Evolutionary conservation across 2,113 vertebrate species (phyloP).

Genomic region (Bubo bubo): DNA sequence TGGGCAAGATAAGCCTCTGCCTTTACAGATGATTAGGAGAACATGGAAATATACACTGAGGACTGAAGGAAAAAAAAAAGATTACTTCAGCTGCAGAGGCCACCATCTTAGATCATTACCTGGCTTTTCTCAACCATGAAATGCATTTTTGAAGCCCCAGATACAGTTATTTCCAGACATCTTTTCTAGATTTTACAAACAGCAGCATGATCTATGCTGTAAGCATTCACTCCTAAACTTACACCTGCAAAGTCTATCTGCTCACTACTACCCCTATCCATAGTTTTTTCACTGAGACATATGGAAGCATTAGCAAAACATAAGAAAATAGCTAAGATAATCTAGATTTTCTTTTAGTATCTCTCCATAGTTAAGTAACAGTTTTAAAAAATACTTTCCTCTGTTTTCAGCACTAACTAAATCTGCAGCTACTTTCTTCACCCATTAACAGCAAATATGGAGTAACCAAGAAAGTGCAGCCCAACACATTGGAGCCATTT

Average conservation of each 20-base stretch:
- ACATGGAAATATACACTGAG: background rate
- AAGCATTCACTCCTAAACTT: background rate
- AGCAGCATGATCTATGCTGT: background rate
- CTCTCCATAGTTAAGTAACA: background rate
- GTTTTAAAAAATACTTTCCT: background rate
- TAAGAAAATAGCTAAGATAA: background rate
- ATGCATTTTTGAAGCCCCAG: background rate
- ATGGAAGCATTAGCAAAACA: background rate
- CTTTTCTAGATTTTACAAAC: background rate
- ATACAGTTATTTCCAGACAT: background rate
- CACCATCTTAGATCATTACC: background rate
- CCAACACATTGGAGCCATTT: background rate
- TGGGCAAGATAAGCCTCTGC: rapidly evolving
- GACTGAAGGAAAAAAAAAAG: background rate
- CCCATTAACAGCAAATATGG: background rate
- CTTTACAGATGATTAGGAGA: background rate
- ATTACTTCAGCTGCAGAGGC: background rate
- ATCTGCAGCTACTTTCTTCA: background rate
- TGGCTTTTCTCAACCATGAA: background rate
- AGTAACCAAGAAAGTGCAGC: background rate
- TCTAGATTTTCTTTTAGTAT: background rate
- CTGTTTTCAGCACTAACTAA: background rate
- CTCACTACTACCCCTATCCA: background rate
- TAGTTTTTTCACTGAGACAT: background rate
- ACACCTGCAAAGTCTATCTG: background rate